These are phyloP conservation scores for Ylistrum balloti DNA, from an alignment of 1,140 invertebrate species.

Conservation along the genomic window DNA sequence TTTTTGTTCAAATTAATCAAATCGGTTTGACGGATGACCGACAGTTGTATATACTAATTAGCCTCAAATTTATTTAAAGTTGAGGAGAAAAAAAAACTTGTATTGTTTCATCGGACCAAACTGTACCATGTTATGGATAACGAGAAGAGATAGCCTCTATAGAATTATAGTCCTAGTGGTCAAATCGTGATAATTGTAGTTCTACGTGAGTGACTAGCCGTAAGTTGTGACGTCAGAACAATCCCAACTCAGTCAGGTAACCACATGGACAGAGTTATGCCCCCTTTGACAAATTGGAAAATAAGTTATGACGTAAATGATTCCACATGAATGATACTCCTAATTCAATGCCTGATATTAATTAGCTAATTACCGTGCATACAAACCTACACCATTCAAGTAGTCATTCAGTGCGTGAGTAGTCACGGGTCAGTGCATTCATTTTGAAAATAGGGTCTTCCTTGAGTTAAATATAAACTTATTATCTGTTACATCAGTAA, in stretches of 20 bases:
- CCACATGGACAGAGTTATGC: not conserved
- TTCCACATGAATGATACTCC: constrained; percentile 6
- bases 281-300: not conserved
- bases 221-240: not conserved
- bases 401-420: not conserved
- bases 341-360: not conserved
- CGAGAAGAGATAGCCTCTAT: not conserved
- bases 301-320: not conserved
- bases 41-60: not conserved
- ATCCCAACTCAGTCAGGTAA: not conserved
- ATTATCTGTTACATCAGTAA: not conserved
- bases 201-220: not conserved
- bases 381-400: not conserved
- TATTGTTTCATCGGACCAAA: not conserved
- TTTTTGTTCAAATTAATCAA: constrained; percentile 22
- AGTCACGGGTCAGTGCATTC: not conserved
- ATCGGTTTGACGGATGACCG: not conserved
- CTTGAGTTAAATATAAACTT: not conserved
- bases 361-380: not conserved
- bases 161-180: not conserved
- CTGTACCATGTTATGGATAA: not conserved
- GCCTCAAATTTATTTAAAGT: not conserved
- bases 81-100: not conserved
- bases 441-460: not conserved
- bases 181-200: not conserved